Percentiles rank a stretch among this genome's conserved stretches.
phyloP scores from a whole-genome alignment of 2,888 invertebrate genomes.

The Melieria omissa region DNA sequence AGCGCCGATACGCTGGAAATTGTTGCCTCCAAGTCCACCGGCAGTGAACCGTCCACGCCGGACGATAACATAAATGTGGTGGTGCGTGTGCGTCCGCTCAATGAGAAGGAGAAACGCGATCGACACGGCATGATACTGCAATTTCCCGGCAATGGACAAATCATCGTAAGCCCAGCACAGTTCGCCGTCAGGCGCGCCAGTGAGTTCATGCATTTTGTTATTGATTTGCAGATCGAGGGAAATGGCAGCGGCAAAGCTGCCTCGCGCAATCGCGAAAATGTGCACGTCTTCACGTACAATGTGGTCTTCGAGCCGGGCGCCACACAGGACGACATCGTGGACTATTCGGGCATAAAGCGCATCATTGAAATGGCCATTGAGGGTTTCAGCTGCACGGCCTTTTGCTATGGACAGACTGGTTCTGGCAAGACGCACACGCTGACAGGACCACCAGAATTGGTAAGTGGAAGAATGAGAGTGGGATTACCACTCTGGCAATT shows the following conservation, averaged over 20 bases:
- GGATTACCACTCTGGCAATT: too few species aligned
- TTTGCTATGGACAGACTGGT: conserved; percentile 97
- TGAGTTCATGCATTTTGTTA: conserved; percentile 11
- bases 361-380: conserved; percentile 94
- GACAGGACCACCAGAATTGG: conserved; percentile 89
- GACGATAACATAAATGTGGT: conserved; percentile 92
- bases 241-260: conserved; percentile 68
- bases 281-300: conserved; percentile 92
- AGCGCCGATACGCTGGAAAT: conserved; percentile 66
- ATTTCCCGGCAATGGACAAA: conserved; percentile 91
- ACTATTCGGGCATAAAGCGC: conserved; percentile 89
- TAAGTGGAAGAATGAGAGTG: conserved; percentile 65
- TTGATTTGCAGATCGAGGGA: conserved; percentile 66
- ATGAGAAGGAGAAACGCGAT: conserved; percentile 76
- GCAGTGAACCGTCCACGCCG: conserved; percentile 65
- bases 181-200: background rate
- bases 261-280: conserved; percentile 72
- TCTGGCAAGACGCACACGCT: conserved; percentile 96
- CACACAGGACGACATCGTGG: conserved; percentile 82
- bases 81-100: conserved; percentile 85
- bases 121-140: conserved; percentile 78
- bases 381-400: conserved; percentile 92
- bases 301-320: conserved; percentile 93
- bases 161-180: conserved; percentile 67
- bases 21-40: conserved; percentile 65